Conservation (phyloP, 2,888 invertebrate genomes). For the Tinea pellionella region DNA sequence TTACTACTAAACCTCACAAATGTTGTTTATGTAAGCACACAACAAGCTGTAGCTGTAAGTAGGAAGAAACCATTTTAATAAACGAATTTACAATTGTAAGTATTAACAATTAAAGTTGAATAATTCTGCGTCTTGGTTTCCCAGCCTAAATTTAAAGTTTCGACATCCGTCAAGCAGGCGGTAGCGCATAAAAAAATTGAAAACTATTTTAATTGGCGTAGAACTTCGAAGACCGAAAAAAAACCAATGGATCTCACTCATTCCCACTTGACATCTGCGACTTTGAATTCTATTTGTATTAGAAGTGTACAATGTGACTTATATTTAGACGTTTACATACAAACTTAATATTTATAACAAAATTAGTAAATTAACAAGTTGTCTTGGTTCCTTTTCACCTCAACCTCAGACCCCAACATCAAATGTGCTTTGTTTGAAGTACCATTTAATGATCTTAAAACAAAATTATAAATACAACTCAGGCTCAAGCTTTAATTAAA, state of each 20-base stretch:
- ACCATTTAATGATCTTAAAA: background rate
- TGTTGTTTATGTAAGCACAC: too few relatives aligned
- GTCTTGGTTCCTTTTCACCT: background rate
- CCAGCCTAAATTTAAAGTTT: conserved; percentile 52
- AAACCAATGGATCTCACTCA: conserved; percentile 39
- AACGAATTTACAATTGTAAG: background rate
- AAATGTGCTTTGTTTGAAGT: background rate
- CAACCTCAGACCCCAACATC: background rate
- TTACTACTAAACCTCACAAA: too few relatives aligned
- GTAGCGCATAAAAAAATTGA: conserved; percentile 49
- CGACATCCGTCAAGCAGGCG: conserved; percentile 43
- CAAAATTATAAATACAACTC: conserved; percentile 1
- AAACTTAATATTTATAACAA: too few relatives aligned
- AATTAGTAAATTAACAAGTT: background rate
- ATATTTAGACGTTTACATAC: background rate
- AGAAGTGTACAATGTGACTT: background rate
- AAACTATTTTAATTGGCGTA: conserved; percentile 66
- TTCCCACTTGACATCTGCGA: conserved; percentile 36
- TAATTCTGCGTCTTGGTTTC: conserved; percentile 39
- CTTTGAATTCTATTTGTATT: background rate
- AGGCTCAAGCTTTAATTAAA: conserved; percentile 41
- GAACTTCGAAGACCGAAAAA: conserved; percentile 46
- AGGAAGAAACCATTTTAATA: background rate
- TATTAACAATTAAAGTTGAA: conserved; percentile 35
- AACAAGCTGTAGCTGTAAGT: background rate